Evolutionary conservation across 2,797 vertebrate species (phyloP).

Genomic region (Acanthurus lineatus): DNA sequence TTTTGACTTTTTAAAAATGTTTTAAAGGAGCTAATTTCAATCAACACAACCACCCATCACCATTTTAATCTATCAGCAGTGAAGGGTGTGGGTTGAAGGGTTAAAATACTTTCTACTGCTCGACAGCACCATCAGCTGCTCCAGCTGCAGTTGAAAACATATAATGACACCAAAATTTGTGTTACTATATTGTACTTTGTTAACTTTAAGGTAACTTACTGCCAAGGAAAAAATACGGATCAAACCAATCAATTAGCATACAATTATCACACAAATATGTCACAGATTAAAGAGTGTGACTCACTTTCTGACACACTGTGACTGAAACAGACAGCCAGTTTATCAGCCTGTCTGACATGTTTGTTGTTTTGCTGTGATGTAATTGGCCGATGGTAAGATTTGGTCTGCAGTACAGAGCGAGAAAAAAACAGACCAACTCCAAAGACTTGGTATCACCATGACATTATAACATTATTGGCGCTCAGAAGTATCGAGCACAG

Average conservation of each 20-base stretch:
- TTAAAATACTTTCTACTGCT: too few relatives aligned
- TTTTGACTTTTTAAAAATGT: too few relatives aligned
- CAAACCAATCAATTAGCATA: constrained; percentile 15
- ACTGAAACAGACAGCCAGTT: constrained; percentile 15
- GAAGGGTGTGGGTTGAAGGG: too few relatives aligned
- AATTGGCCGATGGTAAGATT: constrained; percentile 35
- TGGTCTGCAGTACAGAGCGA: neutral
- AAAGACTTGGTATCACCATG: neutral
- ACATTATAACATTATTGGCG: constrained; percentile 21
- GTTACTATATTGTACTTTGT: too few relatives aligned
- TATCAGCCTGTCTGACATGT: constrained; percentile 31
- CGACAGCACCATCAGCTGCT: too few relatives aligned
- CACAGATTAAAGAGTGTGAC: constrained; percentile 2
- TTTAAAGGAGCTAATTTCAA: too few relatives aligned
- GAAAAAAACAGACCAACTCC: constrained; percentile 8
- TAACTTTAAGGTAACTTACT: neutral
- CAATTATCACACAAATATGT: neutral
- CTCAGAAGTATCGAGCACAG: neutral
- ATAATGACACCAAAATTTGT: too few relatives aligned
- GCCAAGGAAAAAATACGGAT: neutral
- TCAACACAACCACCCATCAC: too few relatives aligned
- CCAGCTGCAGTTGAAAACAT: too few relatives aligned
- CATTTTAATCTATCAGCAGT: too few relatives aligned
- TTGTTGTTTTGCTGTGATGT: constrained; percentile 19
- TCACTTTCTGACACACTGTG: neutral